phyloP scores from a whole-genome alignment of 2,797 vertebrate genomes.

The Hafferia zeledoni region DNA sequence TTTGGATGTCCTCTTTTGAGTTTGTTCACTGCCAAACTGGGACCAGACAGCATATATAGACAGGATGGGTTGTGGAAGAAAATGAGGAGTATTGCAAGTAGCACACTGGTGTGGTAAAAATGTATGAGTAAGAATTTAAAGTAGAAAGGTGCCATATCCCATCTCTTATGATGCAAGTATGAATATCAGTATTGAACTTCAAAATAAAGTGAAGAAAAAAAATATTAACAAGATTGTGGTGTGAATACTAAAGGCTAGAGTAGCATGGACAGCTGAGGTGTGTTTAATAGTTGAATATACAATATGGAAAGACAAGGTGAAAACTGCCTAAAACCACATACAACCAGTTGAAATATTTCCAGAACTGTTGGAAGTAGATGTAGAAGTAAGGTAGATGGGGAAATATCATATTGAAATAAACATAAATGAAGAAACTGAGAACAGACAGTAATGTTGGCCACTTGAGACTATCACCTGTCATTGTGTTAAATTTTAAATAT shows the following conservation, averaged over 20 bases:
- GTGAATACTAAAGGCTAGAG: neutral
- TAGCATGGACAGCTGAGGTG: neutral
- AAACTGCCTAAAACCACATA: neutral
- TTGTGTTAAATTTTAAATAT: neutral
- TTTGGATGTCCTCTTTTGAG: neutral
- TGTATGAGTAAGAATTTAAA: neutral
- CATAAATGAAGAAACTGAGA: neutral
- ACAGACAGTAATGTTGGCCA: neutral
- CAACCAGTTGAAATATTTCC: neutral
- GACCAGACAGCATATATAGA: neutral
- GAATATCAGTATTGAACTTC: neutral
- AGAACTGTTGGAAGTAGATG: neutral
- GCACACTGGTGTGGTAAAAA: neutral
- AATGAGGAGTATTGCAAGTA: neutral
- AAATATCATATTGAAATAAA: neutral
- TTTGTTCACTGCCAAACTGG: neutral
- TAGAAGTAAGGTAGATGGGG: neutral
- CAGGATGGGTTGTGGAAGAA: neutral
- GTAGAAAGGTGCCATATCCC: neutral
- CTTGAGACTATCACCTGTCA: neutral
- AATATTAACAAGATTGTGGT: neutral
- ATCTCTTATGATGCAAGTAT: neutral
- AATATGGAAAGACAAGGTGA: neutral
- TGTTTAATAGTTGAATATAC: neutral
- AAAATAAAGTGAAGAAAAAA: neutral